Conservation (phyloP, 2,888 invertebrate species). For the Junonia oenone region DNA sequence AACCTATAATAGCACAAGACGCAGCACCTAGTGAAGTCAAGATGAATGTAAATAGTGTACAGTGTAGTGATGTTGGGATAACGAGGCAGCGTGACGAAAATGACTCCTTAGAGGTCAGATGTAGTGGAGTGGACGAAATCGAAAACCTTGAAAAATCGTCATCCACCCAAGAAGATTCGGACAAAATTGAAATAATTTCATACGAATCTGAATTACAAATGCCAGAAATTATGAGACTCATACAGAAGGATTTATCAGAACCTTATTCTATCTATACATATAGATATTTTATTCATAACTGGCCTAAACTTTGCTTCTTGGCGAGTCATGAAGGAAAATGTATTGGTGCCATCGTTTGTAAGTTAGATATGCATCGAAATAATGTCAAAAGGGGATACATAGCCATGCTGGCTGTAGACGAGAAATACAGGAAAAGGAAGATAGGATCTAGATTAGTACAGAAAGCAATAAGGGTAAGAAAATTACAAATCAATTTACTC, state of each 20-base stretch:
- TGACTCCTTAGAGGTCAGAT: slow-evolving; percentile 12
- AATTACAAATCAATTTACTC: no score
- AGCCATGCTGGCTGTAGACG: slow-evolving; percentile 99
- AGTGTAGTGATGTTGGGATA: slow-evolving; percentile 46
- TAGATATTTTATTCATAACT: slow-evolving; percentile 99
- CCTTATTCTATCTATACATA: slow-evolving; percentile 99
- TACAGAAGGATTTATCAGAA: slow-evolving; percentile 99
- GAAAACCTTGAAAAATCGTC: slow-evolving; percentile 38
- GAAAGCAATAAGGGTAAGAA: slow-evolving; percentile 86
- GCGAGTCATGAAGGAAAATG: slow-evolving; percentile 92
- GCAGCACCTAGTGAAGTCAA: slow-evolving; percentile 41
- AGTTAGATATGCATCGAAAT: slow-evolving; percentile 94
- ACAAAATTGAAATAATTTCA: slow-evolving; percentile 66
- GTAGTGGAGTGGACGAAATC: slow-evolving; percentile 24
- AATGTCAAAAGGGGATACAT: slow-evolving; percentile 97
- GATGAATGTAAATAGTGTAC: slow-evolving; percentile 66
- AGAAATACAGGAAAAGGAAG: slow-evolving; percentile 94
- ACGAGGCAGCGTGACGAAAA: slow-evolving; percentile 18
- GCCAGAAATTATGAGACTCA: slow-evolving; percentile 99
- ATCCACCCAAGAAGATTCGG: slow-evolving; percentile 38
- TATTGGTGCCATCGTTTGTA: slow-evolving; percentile 99
- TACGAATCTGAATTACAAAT: slow-evolving; percentile 98
- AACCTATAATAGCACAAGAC: slow-evolving; percentile 41
- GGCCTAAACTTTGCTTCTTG: slow-evolving; percentile 99
- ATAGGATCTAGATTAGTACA: slow-evolving; percentile 92